Conservation (phyloP, 2,888 invertebrate species). For the Capitulum mitella region DNA sequence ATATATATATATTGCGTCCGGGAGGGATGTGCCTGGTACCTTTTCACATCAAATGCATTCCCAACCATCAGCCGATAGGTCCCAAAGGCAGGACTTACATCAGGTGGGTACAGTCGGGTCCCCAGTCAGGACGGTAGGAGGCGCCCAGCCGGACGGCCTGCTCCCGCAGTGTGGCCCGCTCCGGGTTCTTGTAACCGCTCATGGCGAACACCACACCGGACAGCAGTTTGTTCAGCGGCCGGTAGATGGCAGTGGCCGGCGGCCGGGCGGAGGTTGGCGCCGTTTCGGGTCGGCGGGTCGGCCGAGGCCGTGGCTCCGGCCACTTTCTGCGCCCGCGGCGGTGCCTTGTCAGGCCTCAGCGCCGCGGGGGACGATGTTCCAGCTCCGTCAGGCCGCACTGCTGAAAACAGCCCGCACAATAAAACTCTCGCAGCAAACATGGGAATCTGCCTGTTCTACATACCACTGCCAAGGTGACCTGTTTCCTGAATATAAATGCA, state of each 20-base stretch:
- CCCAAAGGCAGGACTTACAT: constrained; percentile 54
- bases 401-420: no score
- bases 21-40: neutral
- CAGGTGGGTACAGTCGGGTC: constrained; percentile 67
- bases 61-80: no score
- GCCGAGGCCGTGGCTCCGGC: neutral
- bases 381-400: neutral
- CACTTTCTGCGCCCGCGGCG: neutral
- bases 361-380: neutral
- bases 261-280: neutral
- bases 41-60: no score
- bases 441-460: no score
- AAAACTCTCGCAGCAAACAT: no score
- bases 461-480: no score
- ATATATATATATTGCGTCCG: constrained; percentile 21
- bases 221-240: constrained; percentile 46
- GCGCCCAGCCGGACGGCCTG: constrained; percentile 71
- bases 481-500: no score
- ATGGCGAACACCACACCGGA: constrained; percentile 65
- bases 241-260: neutral
- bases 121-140: constrained; percentile 68
- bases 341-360: neutral
- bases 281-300: neutral
- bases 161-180: constrained; percentile 57
- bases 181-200: constrained; percentile 79